Base-by-base conservation (phyloP, 1,140 invertebrate genomes). In the Leptestheria dahalacensis region DNA sequence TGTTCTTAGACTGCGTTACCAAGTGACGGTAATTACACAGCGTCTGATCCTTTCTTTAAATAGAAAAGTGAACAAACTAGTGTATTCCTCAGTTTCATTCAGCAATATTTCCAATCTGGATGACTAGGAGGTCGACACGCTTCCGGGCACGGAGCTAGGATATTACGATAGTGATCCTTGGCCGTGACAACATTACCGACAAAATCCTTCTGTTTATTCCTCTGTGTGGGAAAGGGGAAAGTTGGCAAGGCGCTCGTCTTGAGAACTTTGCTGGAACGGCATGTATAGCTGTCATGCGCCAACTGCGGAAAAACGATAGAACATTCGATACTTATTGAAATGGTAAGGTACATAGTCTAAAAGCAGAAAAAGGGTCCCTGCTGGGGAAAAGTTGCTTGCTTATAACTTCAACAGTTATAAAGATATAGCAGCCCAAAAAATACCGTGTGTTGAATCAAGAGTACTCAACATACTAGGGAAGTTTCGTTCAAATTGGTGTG, bases 51-150 rank as follows among this genome's bases (percentile, higher is more conserved):
- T n/a, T n/a, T n/a, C n/a, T n/a, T n/a, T n/a, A n/a, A n/a, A n/a
- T n/a, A n/a, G n/a, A n/a, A n/a, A n/a, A n/a, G n/a, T n/a, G n/a
- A n/a, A n/a, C n/a, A n/a, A n/a, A n/a, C n/a, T n/a, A n/a, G n/a
- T n/a, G n/a, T n/a, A n/a, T n/a, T n/a, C n/a, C n/a, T n/a, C n/a
- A n/a, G n/a, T n/a, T n/a, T n/a, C n/a, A n/a, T n/a, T 51, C 51
- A 59, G 33, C 57, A 59, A 28, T 51, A 52, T 21, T 26, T 49
- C 58, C 58, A 60, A 21, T 60, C 49, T 33, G 50, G 25, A 49
- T 60, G 58, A 3, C 51, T 20, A 29, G 47, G 20, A n/a, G 47
- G 58, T 51, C 58, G 23, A n/a, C 48, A 60, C 1, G 18, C 24
- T 23, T 23, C 20, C 2, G 48, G 48, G n/a, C 58, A 60, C 23